Percentiles rank a stretch among this genome's conserved stretches.
Conservation (phyloP, 2,113 vertebrate genomes). For the Todiramphus saurophagus region DNA sequence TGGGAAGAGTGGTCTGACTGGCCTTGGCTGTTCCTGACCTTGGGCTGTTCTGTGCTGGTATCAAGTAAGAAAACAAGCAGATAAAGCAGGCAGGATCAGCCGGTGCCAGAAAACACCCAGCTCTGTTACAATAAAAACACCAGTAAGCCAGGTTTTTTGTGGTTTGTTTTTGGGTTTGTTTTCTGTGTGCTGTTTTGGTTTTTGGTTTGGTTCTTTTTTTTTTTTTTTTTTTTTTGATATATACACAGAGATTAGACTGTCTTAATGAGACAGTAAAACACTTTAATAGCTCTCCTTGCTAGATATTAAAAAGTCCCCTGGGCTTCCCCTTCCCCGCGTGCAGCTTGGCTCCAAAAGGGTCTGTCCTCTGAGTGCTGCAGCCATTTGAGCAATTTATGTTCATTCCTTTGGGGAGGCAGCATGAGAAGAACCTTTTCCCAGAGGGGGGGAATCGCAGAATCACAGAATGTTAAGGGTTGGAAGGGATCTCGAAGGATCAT, state of each 20-base stretch:
- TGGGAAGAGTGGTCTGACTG: neutral
- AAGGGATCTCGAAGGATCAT: too few species aligned
- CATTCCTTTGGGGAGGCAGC: neutral
- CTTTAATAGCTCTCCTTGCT: conserved; percentile 28
- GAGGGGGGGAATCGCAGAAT: too few species aligned
- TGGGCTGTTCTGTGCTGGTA: neutral
- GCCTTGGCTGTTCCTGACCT: neutral
- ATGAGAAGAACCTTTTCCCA: neutral
- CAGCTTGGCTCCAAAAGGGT: neutral
- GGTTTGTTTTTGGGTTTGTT: neutral
- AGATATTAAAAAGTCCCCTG: conserved; percentile 31
- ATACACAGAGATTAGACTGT: conserved; percentile 38
- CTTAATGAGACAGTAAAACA: conserved; percentile 58
- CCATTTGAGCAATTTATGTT: neutral
- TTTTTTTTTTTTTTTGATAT: neutral
- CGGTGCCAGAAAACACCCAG: conserved; percentile 17
- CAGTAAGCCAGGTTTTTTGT: neutral
- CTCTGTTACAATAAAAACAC: conserved; percentile 23
- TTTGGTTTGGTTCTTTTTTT: neutral
- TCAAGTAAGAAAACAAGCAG: conserved; percentile 31
- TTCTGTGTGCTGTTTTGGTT: neutral
- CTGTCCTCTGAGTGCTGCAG: neutral
- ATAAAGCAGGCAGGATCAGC: conserved; percentile 8
- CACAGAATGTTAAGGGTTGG: too few species aligned
- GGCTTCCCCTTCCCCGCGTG: neutral